Evolutionary conservation across 2,113 vertebrate species (phyloP).

Genomic region (Glareola pratincola): DNA sequence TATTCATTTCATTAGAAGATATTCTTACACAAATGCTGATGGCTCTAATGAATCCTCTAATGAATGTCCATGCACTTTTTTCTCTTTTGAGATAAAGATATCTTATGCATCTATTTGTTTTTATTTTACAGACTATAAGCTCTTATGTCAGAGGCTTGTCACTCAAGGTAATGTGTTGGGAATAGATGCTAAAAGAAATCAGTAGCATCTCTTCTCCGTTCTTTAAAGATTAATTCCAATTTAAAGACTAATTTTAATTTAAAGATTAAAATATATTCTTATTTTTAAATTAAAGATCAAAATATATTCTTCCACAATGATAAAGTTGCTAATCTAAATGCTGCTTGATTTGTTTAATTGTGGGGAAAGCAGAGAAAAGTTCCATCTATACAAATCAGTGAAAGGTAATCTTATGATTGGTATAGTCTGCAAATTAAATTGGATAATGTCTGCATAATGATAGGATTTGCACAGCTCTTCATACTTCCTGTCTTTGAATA

Average conservation of each 20-base stretch:
- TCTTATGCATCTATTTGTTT: background rate
- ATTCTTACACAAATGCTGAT: background rate
- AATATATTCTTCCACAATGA: background rate
- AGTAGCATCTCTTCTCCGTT: background rate
- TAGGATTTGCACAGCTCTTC: conserved; percentile 28
- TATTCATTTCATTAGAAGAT: background rate
- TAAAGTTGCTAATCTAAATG: conserved; percentile 45
- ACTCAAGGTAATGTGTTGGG: conserved; percentile 28
- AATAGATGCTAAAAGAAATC: conserved; percentile 29
- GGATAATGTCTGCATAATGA: conserved; percentile 42
- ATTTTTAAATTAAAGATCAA: background rate
- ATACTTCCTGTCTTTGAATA: conserved; percentile 24
- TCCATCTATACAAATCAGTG: conserved; percentile 3
- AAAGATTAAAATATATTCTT: too few species aligned
- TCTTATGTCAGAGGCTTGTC: conserved; percentile 17
- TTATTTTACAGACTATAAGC: conserved; percentile 42
- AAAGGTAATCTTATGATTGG: conserved; percentile 34
- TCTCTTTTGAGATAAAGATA: background rate
- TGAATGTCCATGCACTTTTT: background rate
- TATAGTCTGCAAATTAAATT: conserved; percentile 52
- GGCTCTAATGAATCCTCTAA: background rate
- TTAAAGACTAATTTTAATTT: too few species aligned
- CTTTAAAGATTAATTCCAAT: background rate
- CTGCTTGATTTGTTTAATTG: conserved; percentile 48
- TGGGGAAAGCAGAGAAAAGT: conserved; percentile 7